Evolutionary conservation across 1,140 invertebrate species (phyloP).

Genomic region (Heliconius nattereri): DNA sequence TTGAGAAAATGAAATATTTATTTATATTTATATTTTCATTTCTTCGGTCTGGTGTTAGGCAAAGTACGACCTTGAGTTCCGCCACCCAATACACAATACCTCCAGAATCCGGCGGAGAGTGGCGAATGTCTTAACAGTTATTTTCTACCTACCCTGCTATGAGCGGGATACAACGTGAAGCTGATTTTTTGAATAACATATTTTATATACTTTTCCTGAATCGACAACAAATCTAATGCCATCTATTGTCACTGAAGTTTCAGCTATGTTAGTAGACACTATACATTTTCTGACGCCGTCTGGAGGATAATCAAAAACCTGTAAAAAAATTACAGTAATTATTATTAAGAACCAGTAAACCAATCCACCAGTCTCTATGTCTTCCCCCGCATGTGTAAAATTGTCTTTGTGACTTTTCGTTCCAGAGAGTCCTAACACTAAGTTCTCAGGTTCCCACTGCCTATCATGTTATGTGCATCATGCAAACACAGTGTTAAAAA

Average conservation of each 20-base stretch:
- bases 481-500: not conserved
- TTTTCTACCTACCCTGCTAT: no score
- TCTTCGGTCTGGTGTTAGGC: no score
- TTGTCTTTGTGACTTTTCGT: no score
- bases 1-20: no score
- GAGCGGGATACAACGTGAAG: no score
- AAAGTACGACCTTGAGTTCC: no score
- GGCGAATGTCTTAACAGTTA: no score
- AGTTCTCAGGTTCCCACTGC: not conserved
- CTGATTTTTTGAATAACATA: not conserved
- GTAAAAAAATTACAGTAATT: conserved; percentile 37
- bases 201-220: conserved; percentile 90
- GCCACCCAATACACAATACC: no score
- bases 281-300: conserved; percentile 98
- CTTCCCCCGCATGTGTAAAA: no score
- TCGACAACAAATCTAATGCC: conserved; percentile 98
- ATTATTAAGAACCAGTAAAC: not conserved
- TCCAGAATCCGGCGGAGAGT: no score
- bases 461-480: not conserved
- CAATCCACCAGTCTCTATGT: no score
- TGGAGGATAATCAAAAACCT: conserved; percentile 98
- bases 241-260: conserved; percentile 99
- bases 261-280: conserved; percentile 99
- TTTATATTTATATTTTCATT: no score
- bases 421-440: not conserved